phyloP scores from a whole-genome alignment of 2,113 vertebrate species.

The Hystrix brachyura region DNA sequence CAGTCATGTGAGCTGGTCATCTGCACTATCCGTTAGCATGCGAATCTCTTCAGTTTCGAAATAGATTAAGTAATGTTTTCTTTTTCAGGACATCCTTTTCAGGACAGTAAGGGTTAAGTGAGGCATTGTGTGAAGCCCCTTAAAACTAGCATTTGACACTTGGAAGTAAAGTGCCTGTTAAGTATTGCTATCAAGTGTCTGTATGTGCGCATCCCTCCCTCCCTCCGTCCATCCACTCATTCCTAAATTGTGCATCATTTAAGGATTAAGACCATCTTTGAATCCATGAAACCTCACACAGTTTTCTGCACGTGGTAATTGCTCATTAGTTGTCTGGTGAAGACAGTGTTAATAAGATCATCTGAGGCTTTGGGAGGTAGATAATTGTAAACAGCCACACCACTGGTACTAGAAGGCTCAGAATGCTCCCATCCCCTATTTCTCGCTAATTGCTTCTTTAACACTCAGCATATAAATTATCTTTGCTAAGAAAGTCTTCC shows the following conservation, averaged over 20 bases:
- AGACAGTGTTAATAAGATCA: not conserved
- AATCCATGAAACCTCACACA: not conserved
- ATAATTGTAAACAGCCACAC: not conserved
- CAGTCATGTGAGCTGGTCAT: not conserved
- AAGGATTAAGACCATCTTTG: not conserved
- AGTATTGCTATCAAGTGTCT: not conserved
- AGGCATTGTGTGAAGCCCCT: not conserved
- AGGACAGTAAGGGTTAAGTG: not conserved
- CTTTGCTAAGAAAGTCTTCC: not conserved
- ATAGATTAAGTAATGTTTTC: not conserved
- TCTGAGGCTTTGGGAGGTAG: not conserved
- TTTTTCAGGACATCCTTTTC: not conserved
- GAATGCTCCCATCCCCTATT: not conserved
- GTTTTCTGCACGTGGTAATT: slow-evolving; percentile 23
- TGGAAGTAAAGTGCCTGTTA: not conserved
- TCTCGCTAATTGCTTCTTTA: not conserved
- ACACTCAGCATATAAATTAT: not conserved
- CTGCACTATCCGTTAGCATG: not conserved
- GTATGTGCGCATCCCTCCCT: not conserved
- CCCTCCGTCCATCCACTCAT: not conserved
- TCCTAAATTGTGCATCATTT: not conserved
- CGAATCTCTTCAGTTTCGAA: not conserved
- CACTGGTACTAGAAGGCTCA: no score
- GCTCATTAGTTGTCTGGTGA: not conserved
- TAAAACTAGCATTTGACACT: not conserved